phyloP scores from a whole-genome alignment of 2,797 vertebrate species.

The Syndactyla subalaris region DNA sequence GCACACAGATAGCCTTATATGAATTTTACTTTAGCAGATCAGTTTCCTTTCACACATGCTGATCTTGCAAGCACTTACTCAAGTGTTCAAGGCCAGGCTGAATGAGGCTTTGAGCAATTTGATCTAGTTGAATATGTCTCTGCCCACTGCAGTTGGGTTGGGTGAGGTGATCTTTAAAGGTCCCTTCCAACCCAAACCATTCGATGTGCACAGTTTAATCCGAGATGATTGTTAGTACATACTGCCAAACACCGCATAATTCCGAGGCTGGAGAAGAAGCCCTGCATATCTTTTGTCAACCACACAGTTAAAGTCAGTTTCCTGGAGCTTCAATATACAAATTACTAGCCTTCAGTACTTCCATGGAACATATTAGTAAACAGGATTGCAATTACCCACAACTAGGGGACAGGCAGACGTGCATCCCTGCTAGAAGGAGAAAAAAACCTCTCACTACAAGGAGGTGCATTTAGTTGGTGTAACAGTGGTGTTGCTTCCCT shows the following conservation, averaged over 20 bases:
- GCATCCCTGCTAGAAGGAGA: background rate
- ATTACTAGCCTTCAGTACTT: background rate
- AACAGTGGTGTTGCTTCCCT: background rate
- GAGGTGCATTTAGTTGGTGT: background rate
- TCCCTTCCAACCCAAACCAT: background rate
- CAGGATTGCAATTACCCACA: background rate
- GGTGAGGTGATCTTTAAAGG: background rate
- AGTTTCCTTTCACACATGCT: background rate
- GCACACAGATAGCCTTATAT: background rate
- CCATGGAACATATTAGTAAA: background rate
- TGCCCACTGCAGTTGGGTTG: background rate
- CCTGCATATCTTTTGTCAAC: background rate
- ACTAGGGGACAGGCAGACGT: background rate
- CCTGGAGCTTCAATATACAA: background rate
- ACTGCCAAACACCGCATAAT: background rate
- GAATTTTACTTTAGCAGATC: background rate
- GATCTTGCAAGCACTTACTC: background rate
- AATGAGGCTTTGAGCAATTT: background rate
- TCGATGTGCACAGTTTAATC: background rate
- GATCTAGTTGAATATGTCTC: background rate
- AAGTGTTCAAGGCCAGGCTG: background rate
- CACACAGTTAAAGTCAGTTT: background rate
- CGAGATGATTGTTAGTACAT: accelerated
- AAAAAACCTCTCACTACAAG: background rate
- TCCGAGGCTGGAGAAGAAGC: background rate